phyloP scores from a whole-genome alignment of 2,888 invertebrate species.

The Zhuqinia jingwanae region DNA sequence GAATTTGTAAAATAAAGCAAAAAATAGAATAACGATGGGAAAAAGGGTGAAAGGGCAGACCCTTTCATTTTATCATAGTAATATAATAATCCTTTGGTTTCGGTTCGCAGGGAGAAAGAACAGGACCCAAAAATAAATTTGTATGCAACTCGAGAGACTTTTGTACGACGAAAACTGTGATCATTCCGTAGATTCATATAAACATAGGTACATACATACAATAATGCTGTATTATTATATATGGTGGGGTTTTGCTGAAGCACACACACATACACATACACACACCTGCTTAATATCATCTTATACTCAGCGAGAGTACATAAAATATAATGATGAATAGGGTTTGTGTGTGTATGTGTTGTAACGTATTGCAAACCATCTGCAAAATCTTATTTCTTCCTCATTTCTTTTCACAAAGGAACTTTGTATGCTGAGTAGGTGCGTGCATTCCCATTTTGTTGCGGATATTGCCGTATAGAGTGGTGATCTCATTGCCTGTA shows the following conservation, averaged over 20 bases:
- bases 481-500: background rate
- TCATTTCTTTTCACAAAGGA: constrained; percentile 26
- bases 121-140: constrained; percentile 10
- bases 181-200: no score
- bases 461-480: background rate
- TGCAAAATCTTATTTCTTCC: constrained; percentile 12
- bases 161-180: background rate
- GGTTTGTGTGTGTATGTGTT: no score
- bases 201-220: background rate
- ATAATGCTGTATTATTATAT: no score
- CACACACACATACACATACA: no score
- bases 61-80: constrained; percentile 16
- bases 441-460: background rate
- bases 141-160: background rate
- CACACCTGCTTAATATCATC: background rate
- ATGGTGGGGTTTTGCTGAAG: no score
- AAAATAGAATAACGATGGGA: constrained; percentile 2
- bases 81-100: constrained; percentile 45
- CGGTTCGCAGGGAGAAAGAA: background rate
- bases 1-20: no score
- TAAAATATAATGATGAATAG: background rate
- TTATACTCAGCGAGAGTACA: background rate
- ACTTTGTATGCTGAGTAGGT: constrained; percentile 25
- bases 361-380: background rate
- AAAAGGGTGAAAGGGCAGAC: background rate